Conservation (phyloP, 1,140 invertebrate genomes). For the Heliconius eleuchia region DNA sequence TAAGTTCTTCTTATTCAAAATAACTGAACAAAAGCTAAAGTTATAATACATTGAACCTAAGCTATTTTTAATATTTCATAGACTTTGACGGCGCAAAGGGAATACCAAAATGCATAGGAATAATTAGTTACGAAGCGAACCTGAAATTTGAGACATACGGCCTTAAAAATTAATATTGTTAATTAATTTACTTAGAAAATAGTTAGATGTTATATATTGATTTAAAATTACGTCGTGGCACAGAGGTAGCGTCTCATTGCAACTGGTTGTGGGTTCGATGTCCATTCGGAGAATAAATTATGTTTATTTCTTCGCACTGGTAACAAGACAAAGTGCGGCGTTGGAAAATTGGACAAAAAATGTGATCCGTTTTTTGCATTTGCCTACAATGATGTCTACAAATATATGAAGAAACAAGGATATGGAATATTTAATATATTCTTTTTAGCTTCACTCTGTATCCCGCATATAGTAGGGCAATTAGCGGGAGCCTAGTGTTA, state of each 20-base stretch:
- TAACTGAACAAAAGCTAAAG: constrained; percentile 27
- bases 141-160: constrained; percentile 39
- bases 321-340: no score
- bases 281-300: background rate
- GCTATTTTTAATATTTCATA: constrained; percentile 69
- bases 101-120: constrained; percentile 72
- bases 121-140: constrained; percentile 68
- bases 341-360: no score
- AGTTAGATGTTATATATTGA: no score
- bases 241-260: background rate
- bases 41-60: constrained; percentile 31
- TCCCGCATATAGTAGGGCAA: no score
- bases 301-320: no score
- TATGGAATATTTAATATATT: no score
- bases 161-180: background rate
- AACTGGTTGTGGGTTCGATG: background rate
- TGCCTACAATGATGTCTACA: no score
- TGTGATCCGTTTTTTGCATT: no score
- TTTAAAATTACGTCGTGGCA: no score
- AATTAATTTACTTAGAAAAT: constrained; percentile 1
- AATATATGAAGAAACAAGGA: no score
- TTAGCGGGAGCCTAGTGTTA: no score
- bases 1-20: background rate
- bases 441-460: no score
- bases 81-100: constrained; percentile 68